These are phyloP conservation scores for Pungitius pungitius DNA, from an alignment of 2,113 vertebrate species.

Conservation along the genomic window DNA sequence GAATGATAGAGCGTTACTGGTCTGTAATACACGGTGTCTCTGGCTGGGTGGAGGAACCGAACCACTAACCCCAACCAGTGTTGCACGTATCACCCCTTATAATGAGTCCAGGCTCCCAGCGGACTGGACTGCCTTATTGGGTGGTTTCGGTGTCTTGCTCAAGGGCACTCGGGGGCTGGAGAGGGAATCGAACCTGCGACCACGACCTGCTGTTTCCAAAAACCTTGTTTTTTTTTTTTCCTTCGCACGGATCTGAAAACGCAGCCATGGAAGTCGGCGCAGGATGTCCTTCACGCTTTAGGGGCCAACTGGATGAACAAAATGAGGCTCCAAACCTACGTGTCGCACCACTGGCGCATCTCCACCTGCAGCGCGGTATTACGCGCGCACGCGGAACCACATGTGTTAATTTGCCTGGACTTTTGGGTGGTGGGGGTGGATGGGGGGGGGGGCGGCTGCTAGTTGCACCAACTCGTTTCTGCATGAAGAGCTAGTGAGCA, in stretches of 20 bases:
- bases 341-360: slow-evolving; percentile 13
- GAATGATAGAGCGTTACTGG: slow-evolving; percentile 5
- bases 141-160: slow-evolving; percentile 15
- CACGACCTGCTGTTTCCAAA: background rate
- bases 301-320: slow-evolving; percentile 23
- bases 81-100: background rate
- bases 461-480: background rate
- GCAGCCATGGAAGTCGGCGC: slow-evolving; percentile 1
- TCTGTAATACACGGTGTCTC: slow-evolving; percentile 6
- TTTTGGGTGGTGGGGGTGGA: background rate
- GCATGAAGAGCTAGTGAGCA: background rate
- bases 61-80: background rate
- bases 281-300: slow-evolving; percentile 50
- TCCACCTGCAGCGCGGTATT: background rate
- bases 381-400: background rate
- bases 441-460: background rate
- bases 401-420: background rate
- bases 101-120: background rate
- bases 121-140: background rate
- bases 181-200: slow-evolving; percentile 7
- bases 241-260: background rate
- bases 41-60: background rate
- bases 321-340: slow-evolving; percentile 10
- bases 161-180: slow-evolving; percentile 47
- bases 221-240: background rate